These are phyloP conservation scores for Tribolium madens DNA, from an alignment of 1,140 invertebrate species.

Conservation along the genomic window DNA sequence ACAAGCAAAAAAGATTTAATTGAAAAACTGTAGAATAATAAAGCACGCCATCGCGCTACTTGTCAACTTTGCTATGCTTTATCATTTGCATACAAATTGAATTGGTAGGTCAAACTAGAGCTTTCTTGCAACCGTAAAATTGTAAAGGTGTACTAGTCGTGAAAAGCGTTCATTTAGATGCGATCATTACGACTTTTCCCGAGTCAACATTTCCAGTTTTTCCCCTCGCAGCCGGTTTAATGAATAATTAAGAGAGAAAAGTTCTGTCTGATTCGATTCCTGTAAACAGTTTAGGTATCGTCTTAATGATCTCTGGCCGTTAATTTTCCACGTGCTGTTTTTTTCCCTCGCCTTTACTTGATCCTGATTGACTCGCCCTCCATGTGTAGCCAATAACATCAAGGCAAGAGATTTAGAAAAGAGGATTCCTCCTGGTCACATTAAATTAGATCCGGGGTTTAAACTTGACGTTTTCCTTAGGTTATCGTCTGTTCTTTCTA, in stretches of 20 bases:
- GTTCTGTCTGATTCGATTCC: slow-evolving; percentile 25
- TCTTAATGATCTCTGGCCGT: slow-evolving; percentile 20
- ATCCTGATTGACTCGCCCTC: slow-evolving; percentile 45
- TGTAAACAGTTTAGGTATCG: slow-evolving; percentile 30
- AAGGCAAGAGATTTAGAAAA: slow-evolving; percentile 48
- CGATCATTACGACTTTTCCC: slow-evolving; percentile 20
- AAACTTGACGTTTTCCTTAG: slow-evolving; percentile 43
- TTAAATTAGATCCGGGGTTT: slow-evolving; percentile 49
- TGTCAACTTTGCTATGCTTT: slow-evolving; percentile 38
- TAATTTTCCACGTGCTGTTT: slow-evolving; percentile 41
- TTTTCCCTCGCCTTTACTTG: slow-evolving; percentile 9
- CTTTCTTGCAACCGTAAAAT: slow-evolving; percentile 20
- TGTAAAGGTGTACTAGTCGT: slow-evolving; percentile 22
- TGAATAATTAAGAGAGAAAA: slow-evolving; percentile 32
- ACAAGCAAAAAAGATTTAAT: neutral
- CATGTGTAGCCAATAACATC: slow-evolving; percentile 47
- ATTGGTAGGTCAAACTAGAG: slow-evolving; percentile 31
- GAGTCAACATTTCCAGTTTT: neutral
- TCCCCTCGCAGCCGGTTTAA: neutral
- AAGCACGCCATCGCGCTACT: slow-evolving; percentile 39
- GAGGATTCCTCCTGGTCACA: slow-evolving; percentile 51
- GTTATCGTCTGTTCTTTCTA: slow-evolving; percentile 28
- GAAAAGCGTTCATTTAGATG: slow-evolving; percentile 10
- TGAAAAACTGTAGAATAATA: slow-evolving; percentile 26
- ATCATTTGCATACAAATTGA: slow-evolving; percentile 46